These are phyloP conservation scores for Philypnodon macrostomus DNA, from an alignment of 2,797 vertebrate species.

Conservation along the genomic window DNA sequence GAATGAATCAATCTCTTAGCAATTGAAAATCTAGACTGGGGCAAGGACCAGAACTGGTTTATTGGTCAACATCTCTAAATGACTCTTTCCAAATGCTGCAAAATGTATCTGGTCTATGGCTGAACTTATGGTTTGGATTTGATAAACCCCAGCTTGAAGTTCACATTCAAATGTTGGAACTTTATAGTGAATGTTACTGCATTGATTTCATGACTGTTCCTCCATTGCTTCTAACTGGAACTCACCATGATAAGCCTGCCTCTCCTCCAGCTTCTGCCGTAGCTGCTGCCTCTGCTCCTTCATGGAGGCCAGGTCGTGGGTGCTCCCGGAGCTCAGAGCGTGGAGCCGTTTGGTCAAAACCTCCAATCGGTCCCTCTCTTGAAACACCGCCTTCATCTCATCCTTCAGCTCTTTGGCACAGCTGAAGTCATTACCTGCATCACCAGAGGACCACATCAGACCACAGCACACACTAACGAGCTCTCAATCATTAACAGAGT, in stretches of 20 bases:
- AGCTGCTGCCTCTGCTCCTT: slow-evolving; percentile 79
- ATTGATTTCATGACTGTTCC: too few species aligned
- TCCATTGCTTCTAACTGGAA: slow-evolving; percentile 1
- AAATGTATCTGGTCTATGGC: too few species aligned
- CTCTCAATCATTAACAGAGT: slow-evolving; percentile 47
- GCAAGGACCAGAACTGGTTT: too few species aligned
- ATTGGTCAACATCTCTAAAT: too few species aligned
- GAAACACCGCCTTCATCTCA: slow-evolving; percentile 80
- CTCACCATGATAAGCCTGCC: slow-evolving; percentile 81
- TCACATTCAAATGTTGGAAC: too few species aligned
- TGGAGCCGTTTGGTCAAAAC: slow-evolving; percentile 78
- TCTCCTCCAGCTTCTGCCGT: slow-evolving; percentile 78
- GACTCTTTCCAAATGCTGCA: too few species aligned
- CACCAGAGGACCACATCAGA: slow-evolving; percentile 46
- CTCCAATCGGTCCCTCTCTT: slow-evolving; percentile 83
- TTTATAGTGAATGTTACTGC: too few species aligned
- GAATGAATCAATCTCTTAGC: too few species aligned
- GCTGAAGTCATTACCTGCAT: slow-evolving; percentile 83
- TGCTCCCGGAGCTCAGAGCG: slow-evolving; percentile 73
- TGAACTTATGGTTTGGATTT: too few species aligned
- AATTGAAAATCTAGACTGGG: too few species aligned
- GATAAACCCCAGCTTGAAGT: too few species aligned
- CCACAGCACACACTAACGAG: slow-evolving; percentile 45
- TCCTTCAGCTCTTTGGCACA: slow-evolving; percentile 84
- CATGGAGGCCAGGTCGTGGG: slow-evolving; percentile 75